Base-by-base conservation (phyloP, 1,140 invertebrate genomes). In the Mya arenaria region DNA sequence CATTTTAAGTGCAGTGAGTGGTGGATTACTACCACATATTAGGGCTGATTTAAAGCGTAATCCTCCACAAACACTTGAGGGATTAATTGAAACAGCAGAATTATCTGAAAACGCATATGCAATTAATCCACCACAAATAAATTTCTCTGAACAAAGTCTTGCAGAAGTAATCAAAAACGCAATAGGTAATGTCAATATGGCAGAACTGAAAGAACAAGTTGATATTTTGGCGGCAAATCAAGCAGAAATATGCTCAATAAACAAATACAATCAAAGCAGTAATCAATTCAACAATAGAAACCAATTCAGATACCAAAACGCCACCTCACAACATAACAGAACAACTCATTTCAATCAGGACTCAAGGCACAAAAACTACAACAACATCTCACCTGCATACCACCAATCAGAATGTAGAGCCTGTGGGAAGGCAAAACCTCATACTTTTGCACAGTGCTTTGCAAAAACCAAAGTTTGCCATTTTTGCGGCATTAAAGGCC, bases 101-200 rank as follows among this genome's bases (percentile, higher is more conserved):
- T 73, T 56, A 44, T 55, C 69, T 36, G 52, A 73, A 73, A 73
- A 36, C 19, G 69, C 69, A 34, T 23, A 56, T 28, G 17, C 30
- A 13, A 36, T 34, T 4, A 28, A n/a, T 15, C 41, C 41, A 17
- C 3, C 32, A 32, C 37, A 48, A 36, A 23, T 69, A 5, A 48
- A 69, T 17, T 52, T 48, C 52, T 52, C 37, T 23, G 37, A 44
- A 28, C 66, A 69, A 8, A 15, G 39, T 3, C 66, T 69, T 3
- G 52, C 19, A 4, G 10, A 44, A 69, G 15, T 69, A 15, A 10
- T 28, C 25, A 23, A 44, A 6, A 44, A 69, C 3, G 25, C 44
- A n/a, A 69, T 44, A 17, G 41, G 41, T 30, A n/a, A n/a, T n/a
- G 44, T 48, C 19, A 19, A 48, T 13, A 4, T 69, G 34, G 30